Percentiles rank a stretch among this genome's conserved stretches.
Conservation (phyloP, 2,797 vertebrate species). For the Smutsia gigantea region DNA sequence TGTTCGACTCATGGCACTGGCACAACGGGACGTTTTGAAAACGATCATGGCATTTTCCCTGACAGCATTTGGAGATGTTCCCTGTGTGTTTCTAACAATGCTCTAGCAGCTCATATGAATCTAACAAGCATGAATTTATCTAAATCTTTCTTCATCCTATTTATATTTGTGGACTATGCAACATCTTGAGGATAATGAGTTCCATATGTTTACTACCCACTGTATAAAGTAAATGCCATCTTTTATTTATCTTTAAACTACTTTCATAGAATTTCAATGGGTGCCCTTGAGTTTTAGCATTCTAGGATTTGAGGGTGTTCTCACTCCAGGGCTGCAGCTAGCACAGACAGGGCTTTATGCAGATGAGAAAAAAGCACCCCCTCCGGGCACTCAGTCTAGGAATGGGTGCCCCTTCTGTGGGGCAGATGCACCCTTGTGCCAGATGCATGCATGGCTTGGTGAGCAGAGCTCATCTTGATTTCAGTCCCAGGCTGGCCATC, state of each 20-base stretch:
- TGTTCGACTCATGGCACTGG: background rate
- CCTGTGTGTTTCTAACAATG: conserved; percentile 76
- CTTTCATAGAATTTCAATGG: conserved; percentile 77
- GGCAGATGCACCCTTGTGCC: background rate
- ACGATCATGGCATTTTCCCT: conserved; percentile 49
- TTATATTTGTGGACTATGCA: conserved; percentile 80
- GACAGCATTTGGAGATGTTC: conserved; percentile 70
- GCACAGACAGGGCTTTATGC: background rate
- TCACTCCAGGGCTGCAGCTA: background rate
- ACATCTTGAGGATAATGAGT: conserved; percentile 82
- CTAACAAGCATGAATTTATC: conserved; percentile 74
- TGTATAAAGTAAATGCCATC: conserved; percentile 78
- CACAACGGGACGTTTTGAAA: conserved; percentile 12
- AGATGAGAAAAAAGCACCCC: background rate
- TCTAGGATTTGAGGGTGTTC: conserved; percentile 51
- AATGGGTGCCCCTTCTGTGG: background rate
- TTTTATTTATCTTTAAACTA: conserved; percentile 80
- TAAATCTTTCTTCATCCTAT: conserved; percentile 77
- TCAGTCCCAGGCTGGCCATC: background rate
- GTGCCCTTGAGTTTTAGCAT: conserved; percentile 45
- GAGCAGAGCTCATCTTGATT: background rate
- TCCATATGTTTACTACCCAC: conserved; percentile 83
- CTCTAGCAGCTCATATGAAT: conserved; percentile 68
- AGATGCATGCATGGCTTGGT: background rate
- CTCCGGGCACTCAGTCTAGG: background rate